Evolutionary conservation across 2,113 vertebrate species (phyloP).

Genomic region (Coracopsis vasa): DNA sequence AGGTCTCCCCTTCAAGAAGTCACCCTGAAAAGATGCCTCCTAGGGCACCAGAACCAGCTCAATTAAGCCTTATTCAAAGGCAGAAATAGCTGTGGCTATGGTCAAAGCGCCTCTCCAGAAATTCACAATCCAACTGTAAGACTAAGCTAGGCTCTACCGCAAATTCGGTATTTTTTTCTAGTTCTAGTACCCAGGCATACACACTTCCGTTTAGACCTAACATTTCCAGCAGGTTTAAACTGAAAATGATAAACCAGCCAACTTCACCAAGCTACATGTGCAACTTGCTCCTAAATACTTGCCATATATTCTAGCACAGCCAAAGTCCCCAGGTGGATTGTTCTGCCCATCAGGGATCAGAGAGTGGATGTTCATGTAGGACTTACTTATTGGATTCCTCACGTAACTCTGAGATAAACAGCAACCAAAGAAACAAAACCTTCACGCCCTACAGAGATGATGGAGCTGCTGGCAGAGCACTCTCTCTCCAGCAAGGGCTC

Average conservation of each 20-base stretch:
- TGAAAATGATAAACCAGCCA: not conserved
- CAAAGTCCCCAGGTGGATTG: not conserved
- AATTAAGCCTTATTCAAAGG: not conserved
- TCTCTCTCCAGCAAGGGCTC: not conserved
- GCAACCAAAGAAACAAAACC: not conserved
- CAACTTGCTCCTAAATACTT: not conserved
- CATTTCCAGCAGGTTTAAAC: not conserved
- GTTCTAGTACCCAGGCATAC: not conserved
- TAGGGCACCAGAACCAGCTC: not conserved
- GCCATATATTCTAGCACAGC: not conserved
- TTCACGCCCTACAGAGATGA: not conserved
- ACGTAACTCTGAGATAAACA: not conserved
- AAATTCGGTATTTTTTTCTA: not conserved
- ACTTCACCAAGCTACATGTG: rapidly evolving
- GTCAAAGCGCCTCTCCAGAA: not conserved
- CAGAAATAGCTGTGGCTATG: not conserved
- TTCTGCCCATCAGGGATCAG: not conserved
- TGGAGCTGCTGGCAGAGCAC: not conserved
- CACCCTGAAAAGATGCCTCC: not conserved
- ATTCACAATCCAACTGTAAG: not conserved
- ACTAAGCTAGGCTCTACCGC: not conserved
- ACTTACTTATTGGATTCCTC: not conserved
- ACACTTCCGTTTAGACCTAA: not conserved
- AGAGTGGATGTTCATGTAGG: rapidly evolving
- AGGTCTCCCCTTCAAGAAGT: not conserved